These are phyloP conservation scores for Corvus cornix DNA, from an alignment of 2,113 vertebrate genomes.

Conservation along the genomic window DNA sequence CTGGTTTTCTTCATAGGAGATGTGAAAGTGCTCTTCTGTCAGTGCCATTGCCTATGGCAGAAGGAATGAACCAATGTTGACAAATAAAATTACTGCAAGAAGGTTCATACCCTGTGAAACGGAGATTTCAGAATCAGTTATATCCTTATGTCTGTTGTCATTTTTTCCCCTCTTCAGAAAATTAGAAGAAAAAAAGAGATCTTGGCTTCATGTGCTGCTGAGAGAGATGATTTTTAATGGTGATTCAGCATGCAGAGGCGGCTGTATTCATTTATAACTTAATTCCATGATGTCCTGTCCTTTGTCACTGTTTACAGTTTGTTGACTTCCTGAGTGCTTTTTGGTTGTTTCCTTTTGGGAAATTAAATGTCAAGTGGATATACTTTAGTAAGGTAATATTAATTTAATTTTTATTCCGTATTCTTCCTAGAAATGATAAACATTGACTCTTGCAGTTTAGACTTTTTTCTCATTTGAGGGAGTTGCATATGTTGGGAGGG, in stretches of 20 bases:
- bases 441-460: not conserved
- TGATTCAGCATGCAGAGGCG: not conserved
- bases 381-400: not conserved
- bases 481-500: not conserved
- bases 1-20: not conserved
- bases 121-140: not conserved
- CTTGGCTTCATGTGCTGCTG: not conserved
- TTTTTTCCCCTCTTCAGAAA: not conserved
- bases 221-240: not conserved
- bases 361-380: not conserved
- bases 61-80: not conserved
- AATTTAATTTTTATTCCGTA: not conserved
- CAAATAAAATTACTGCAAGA: not conserved
- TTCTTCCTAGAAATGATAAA: not conserved
- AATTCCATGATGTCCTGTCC: not conserved
- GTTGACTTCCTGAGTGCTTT: conserved; percentile 40
- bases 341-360: not conserved
- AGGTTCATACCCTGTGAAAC: not conserved
- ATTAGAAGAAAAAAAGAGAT: not conserved
- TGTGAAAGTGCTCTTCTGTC: not conserved
- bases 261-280: not conserved
- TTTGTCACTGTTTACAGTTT: conserved; percentile 47
- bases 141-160: not conserved
- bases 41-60: not conserved
- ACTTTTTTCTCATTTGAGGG: not conserved